Base-by-base conservation (phyloP, 2,113 vertebrate species). In the Etia nguti region DNA sequence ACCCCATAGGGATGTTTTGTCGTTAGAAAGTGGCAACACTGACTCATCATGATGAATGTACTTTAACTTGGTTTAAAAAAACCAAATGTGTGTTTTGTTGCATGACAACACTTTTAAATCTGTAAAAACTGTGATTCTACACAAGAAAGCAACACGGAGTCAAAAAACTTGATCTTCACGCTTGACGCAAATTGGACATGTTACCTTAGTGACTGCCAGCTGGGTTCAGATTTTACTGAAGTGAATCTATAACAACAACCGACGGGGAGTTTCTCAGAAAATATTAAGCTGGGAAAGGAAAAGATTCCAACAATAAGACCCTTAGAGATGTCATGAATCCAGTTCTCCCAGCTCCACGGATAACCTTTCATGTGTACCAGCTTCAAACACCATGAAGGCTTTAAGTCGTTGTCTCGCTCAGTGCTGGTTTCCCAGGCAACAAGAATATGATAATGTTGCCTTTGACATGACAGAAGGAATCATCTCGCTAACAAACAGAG, bases 391-490 rank as follows among this genome's bases (percentile, higher is more conserved):
- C 79, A 43, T 43, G 54, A 80, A 92, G 89, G 94, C 86, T 95
- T 95, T 93, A 94, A 94, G 94, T 94, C 91, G 89, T 94, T 94
- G 94, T 93, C 92, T 94, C 86, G 85, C 94, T 89, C 89, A n/a
- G 91, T 52, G 79, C 92, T 82, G 93, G 96, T 96, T 96, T 95
- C 95, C 96, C 94, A 82, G 95, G 95, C 95, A 96, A 96, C 96
- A 93, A 86, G 94, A 92, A 95, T 96, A 96, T 96, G 95, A 96
- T 96, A 96, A 96, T 96, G 95, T 96, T 96, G 91, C 95, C 95
- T 96, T 95, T 96, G 95, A 96, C 94, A 94, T 95, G 95, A 96
- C 95, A 95, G 95, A 95, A 95, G 94, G 94, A 96, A 96, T 95
- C 95, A 95, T 96, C 95, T 96, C 87, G 85, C 94, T 96, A 96